Percentiles rank a stretch among this genome's conserved stretches.
Conservation (phyloP, 2,888 invertebrate species). For the Xestia rhomboidea region DNA sequence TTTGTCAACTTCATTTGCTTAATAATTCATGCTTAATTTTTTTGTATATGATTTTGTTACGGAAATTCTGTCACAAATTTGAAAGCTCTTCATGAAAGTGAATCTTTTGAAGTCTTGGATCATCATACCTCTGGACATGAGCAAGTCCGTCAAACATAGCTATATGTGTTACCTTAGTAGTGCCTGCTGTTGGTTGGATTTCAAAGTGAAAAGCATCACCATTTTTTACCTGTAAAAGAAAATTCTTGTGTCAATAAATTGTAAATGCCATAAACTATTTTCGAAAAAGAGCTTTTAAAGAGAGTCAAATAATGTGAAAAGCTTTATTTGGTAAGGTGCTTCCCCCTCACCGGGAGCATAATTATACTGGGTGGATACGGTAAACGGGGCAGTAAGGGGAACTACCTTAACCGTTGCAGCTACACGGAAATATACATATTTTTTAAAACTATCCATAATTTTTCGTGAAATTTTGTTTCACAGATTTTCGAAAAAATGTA, state of each 20-base stretch:
- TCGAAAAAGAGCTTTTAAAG: not conserved
- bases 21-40: not conserved
- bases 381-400: too few relatives aligned
- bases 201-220: not conserved
- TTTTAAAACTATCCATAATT: too few relatives aligned
- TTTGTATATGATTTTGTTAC: not conserved
- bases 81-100: not conserved
- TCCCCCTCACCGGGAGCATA: not conserved
- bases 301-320: not conserved
- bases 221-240: conserved; percentile 46
- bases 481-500: too few relatives aligned
- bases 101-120: not conserved
- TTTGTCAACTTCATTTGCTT: not conserved
- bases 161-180: conserved; percentile 27
- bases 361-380: too few relatives aligned
- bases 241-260: not conserved
- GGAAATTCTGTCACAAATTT: not conserved
- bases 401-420: too few relatives aligned
- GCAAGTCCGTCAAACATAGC: not conserved
- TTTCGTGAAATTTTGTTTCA: too few relatives aligned
- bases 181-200: not conserved
- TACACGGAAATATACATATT: too few relatives aligned
- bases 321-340: not conserved
- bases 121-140: too few relatives aligned
- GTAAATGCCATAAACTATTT: not conserved